phyloP scores from a whole-genome alignment of 2,888 invertebrate genomes.

The Drosophila testacea region DNA sequence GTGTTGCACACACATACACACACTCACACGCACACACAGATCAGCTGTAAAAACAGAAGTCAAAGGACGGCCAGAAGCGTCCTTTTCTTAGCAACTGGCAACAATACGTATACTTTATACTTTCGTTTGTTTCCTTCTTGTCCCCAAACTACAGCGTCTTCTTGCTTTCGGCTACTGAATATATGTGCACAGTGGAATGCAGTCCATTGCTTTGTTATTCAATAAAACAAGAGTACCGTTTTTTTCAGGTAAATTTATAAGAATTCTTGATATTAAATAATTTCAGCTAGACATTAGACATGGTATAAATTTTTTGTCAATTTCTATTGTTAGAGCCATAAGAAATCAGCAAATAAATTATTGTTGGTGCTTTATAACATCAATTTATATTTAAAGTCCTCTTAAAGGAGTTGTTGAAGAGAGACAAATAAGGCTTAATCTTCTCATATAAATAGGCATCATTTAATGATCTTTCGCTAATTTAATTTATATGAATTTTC shows the following conservation, averaged over 20 bases:
- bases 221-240: too few species aligned
- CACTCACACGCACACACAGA: constrained; percentile 15
- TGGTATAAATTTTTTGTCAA: too few species aligned
- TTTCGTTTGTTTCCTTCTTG: neutral
- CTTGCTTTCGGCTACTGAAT: constrained; percentile 29
- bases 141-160: constrained; percentile 7
- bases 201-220: neutral
- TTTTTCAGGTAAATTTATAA: too few species aligned
- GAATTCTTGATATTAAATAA: too few species aligned
- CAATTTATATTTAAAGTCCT: too few species aligned
- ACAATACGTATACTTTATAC: constrained; percentile 14
- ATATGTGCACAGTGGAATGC: constrained; percentile 34
- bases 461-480: neutral
- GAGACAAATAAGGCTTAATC: too few species aligned
- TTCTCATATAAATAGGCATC: too few species aligned
- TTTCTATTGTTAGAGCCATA: too few species aligned
- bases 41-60: constrained; percentile 45
- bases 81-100: constrained; percentile 26
- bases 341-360: too few species aligned
- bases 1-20: neutral
- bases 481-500: neutral
- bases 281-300: too few species aligned
- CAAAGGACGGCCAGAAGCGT: constrained; percentile 28
- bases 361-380: too few species aligned
- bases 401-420: too few species aligned